phyloP scores from a whole-genome alignment of 2,888 invertebrate genomes.

The Troides helena region DNA sequence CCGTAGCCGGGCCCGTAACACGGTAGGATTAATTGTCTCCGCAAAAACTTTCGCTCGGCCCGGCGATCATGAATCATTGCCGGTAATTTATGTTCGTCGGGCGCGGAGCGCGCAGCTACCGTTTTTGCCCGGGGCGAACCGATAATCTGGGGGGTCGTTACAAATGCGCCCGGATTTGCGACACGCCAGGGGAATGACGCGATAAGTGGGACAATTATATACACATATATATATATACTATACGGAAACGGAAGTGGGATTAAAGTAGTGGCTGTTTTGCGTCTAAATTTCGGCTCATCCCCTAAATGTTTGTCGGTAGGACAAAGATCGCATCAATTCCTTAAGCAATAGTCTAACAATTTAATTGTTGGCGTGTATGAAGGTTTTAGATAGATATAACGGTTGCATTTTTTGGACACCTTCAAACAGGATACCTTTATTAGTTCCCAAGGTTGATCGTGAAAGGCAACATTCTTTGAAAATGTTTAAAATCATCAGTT shows the following conservation, averaged over 20 bases:
- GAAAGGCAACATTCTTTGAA: too few species aligned
- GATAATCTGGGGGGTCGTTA: constrained; percentile 61
- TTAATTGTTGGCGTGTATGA: too few species aligned
- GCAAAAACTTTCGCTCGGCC: constrained; percentile 65
- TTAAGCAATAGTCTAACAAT: too few species aligned
- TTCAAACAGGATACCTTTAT: too few species aligned
- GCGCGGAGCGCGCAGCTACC: constrained; percentile 48
- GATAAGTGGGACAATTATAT: constrained; percentile 36
- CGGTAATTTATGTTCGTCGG: constrained; percentile 68
- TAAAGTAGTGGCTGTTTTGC: neutral
- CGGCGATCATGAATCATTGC: constrained; percentile 75
- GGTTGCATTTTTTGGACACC: too few species aligned
- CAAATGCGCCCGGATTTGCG: constrained; percentile 64
- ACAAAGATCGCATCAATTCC: too few species aligned
- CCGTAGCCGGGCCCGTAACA: constrained; percentile 32
- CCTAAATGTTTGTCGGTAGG: too few species aligned
- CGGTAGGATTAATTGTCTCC: constrained; percentile 60
- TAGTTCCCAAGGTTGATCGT: too few species aligned
- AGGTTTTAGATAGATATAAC: too few species aligned
- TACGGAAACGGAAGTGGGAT: neutral
- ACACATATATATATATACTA: neutral
- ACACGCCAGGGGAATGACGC: constrained; percentile 46
- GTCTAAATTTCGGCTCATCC: too few species aligned
- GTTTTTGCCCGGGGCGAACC: constrained; percentile 67
- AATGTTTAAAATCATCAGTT: too few species aligned